Evolutionary conservation across 30 jellyfish, hydroid and myxozoan species (phyloP).

Genomic region (Aurelia sp.): DNA sequence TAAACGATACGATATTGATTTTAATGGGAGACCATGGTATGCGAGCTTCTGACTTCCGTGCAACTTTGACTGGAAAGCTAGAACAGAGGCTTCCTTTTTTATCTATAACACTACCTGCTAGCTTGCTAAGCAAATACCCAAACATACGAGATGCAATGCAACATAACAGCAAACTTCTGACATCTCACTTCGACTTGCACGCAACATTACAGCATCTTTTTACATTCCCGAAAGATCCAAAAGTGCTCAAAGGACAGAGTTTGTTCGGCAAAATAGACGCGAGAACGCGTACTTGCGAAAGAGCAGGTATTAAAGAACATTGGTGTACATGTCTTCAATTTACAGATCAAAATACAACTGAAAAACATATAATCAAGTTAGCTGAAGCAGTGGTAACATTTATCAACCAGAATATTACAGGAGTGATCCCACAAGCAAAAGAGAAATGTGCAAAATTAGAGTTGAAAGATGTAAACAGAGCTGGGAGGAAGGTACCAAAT

Average conservation of each 20-base stretch:
- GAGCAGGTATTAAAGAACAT: slow-evolving; percentile 64
- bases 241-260: slow-evolving; percentile 56
- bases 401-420: background rate
- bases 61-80: slow-evolving; percentile 45
- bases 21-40: slow-evolving; percentile 61
- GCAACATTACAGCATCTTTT: slow-evolving; percentile 58
- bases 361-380: background rate
- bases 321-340: slow-evolving; percentile 78
- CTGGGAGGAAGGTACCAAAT: slow-evolving; percentile 14
- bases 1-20: slow-evolving; percentile 34
- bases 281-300: slow-evolving; percentile 50
- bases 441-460: background rate
- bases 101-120: slow-evolving; percentile 39
- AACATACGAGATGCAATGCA: background rate
- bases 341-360: background rate
- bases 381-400: slow-evolving; percentile 14
- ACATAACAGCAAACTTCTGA: slow-evolving; percentile 23
- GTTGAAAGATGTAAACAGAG: slow-evolving; percentile 14
- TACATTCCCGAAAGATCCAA: slow-evolving; percentile 29
- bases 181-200: slow-evolving; percentile 62
- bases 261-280: slow-evolving; percentile 62
- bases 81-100: slow-evolving; percentile 65
- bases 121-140: slow-evolving; percentile 14
- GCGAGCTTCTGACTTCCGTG: slow-evolving; percentile 14
- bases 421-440: background rate